Conservation (phyloP, 2,797 vertebrate species). For the Pelodytes ibericus region DNA sequence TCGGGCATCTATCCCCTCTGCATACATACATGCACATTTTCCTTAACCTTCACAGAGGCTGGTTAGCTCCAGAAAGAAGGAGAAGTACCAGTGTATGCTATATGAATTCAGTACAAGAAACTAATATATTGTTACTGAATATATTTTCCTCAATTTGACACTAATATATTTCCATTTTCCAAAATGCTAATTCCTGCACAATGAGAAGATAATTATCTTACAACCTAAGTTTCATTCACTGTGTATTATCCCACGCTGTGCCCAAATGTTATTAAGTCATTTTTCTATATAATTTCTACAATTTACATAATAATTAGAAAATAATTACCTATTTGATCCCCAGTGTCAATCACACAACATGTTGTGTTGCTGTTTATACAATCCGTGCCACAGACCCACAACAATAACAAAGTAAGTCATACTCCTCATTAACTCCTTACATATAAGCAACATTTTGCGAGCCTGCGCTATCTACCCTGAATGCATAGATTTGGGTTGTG, state of each 20-base stretch:
- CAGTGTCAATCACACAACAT: conserved; percentile 3
- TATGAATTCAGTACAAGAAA: not conserved
- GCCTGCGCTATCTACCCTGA: too few species aligned
- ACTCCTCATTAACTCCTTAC: too few species aligned
- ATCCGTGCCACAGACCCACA: not conserved
- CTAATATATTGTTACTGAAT: conserved; percentile 12
- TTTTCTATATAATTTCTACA: conserved; percentile 8
- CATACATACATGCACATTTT: too few species aligned
- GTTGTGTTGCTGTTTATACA: not conserved
- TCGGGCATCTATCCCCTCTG: too few species aligned
- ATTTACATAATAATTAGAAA: conserved; percentile 22
- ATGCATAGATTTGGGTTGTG: too few species aligned
- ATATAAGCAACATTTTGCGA: too few species aligned
- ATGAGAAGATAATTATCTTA: conserved; percentile 16
- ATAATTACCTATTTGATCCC: conserved; percentile 9
- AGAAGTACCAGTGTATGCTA: not conserved
- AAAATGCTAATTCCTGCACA: not conserved
- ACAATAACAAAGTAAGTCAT: not conserved
- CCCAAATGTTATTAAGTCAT: conserved; percentile 2
- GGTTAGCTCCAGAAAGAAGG: not conserved
- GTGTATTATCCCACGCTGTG: conserved; percentile 18
- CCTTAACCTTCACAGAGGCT: not conserved
- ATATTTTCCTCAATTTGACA: not conserved
- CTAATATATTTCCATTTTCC: not conserved
- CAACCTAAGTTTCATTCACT: conserved; percentile 1